Evolutionary conservation across 2,113 vertebrate species (phyloP), one percentile per base, ranked within the genome.

Genomic region (Ictalurus punctatus): DNA sequence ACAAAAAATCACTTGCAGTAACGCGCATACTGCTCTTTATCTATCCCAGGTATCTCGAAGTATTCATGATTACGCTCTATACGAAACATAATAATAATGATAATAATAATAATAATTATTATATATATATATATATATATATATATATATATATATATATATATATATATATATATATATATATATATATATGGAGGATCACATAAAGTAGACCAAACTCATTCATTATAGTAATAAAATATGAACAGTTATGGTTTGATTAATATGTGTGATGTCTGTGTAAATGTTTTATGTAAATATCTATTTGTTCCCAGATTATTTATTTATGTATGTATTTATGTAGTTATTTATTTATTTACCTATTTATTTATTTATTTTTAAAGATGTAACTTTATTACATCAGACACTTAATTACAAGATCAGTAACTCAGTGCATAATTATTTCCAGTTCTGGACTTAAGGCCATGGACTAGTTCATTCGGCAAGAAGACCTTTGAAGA

Each of bases 341-440:
- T 48, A 48, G 2, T 6, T 48, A 48, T 7, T 3, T 48, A 48
- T 6, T 6, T 48, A 48, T 48, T 6, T 48, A 48, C 7, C 6
- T 71, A 34, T 79, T 30, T 12, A 13, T 5, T 17, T 27, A n/a
- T 84, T 67, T 67, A n/a, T 27, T 84, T 40, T 3, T 2, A 37
- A 40, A 13, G 44, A 44, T 4, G 3, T 44, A 48, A 48, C 44
- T 48, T 48, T 44, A 44, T 44, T 44, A 44, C 40, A 44, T 48
- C 44, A 86, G 88, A 69, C 63, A 86, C 83, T 79, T 89, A 79
- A 80, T 80, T 89, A 81, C 54, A 84, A 63, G 87, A 84, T 83
- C 67, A 63, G 4, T 81, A 80, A 89, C 48, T 81, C 83, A 21
- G 76, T 81, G 61, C 44, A 69, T 84, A 67, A 81, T 81, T 86